Conservation (phyloP, 2,888 invertebrate genomes). For the Dendrolimus houi region DNA sequence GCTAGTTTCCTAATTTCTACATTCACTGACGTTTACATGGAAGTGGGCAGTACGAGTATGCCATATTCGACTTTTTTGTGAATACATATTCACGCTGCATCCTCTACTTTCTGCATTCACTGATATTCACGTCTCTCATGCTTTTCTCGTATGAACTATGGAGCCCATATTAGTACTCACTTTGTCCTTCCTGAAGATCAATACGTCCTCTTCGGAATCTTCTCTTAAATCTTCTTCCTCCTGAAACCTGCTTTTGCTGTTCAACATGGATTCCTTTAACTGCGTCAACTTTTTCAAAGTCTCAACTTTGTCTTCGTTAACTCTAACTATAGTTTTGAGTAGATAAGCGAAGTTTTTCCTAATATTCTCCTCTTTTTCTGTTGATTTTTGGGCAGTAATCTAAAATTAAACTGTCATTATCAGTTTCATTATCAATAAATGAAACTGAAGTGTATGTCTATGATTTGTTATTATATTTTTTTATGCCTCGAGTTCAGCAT, state of each 20-base stretch:
- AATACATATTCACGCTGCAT: not conserved
- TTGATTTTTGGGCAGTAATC: too few relatives aligned
- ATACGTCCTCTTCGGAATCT: slow-evolving; percentile 10
- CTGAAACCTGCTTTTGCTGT: slow-evolving; percentile 14
- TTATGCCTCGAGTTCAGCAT: too few relatives aligned
- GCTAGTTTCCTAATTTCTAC: too few relatives aligned
- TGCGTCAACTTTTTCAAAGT: slow-evolving; percentile 22
- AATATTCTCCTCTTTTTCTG: slow-evolving; percentile 3
- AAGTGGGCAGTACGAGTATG: too few relatives aligned
- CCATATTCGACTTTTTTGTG: not conserved
- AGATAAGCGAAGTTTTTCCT: slow-evolving; percentile 18
- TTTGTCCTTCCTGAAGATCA: not conserved
- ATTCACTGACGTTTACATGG: too few relatives aligned
- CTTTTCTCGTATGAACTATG: not conserved
- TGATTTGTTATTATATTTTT: too few relatives aligned
- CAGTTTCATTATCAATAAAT: too few relatives aligned
- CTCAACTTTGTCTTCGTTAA: slow-evolving; percentile 29
- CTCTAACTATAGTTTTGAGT: slow-evolving; percentile 24
- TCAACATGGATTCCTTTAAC: slow-evolving; percentile 23
- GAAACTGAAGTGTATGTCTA: too few relatives aligned
- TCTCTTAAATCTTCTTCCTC: slow-evolving; percentile 10
- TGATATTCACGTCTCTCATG: not conserved
- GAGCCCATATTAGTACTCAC: slow-evolving; percentile 1
- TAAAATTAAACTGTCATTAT: too few relatives aligned
- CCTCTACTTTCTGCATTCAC: not conserved